Conservation (phyloP, 2,113 vertebrate genomes). For the Candoia aspera region DNA sequence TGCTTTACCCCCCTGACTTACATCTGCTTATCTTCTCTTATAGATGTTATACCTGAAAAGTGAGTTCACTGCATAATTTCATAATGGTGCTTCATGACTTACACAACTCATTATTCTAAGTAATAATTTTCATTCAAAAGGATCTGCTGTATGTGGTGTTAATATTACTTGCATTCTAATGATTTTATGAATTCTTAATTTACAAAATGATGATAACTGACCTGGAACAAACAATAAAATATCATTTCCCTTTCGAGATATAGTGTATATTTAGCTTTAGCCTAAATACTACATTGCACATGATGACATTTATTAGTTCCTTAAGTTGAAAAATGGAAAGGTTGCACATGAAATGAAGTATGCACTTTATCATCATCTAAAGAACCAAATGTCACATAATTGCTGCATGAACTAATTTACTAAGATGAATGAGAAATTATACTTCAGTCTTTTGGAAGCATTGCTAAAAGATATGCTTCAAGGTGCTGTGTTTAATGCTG, state of each 20-base stretch:
- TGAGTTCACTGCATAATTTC: neutral
- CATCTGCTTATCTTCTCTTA: neutral
- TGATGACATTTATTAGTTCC: constrained; percentile 44
- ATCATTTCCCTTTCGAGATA: neutral
- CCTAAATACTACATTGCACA: neutral
- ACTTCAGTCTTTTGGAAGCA: constrained; percentile 6
- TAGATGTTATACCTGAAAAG: neutral
- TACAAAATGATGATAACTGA: constrained; percentile 27
- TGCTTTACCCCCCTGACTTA: neutral
- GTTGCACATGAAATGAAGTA: constrained; percentile 33
- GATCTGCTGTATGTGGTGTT: neutral
- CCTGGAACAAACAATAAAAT: neutral
- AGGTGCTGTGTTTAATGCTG: neutral
- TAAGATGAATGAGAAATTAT: constrained; percentile 23
- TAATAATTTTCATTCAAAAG: neutral
- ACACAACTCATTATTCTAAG: neutral
- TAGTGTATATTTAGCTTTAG: neutral
- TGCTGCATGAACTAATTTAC: constrained; percentile 38
- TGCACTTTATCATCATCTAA: constrained; percentile 24
- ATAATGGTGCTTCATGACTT: neutral
- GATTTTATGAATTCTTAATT: neutral
- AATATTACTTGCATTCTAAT: neutral
- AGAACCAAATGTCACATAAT: constrained; percentile 38
- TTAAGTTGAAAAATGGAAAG: constrained; percentile 43
- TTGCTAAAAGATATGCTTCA: constrained; percentile 28